Conservation (phyloP, 2,797 vertebrate species). For the Gymnothorax javanicus region DNA sequence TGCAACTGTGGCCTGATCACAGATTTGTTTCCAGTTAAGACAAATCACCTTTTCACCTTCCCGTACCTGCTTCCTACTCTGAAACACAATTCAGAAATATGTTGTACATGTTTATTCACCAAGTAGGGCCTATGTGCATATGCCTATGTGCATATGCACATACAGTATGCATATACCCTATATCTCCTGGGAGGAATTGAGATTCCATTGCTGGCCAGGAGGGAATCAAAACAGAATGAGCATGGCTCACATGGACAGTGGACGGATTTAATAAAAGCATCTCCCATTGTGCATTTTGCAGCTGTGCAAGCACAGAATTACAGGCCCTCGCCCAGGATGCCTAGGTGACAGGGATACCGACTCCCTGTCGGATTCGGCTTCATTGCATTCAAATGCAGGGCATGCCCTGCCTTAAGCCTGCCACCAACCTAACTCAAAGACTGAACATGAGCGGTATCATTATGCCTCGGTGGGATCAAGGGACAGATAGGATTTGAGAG, state of each 20-base stretch:
- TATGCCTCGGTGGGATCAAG: constrained; percentile 1
- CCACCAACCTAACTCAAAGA: constrained; percentile 1
- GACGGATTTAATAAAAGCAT: background rate
- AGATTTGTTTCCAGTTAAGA: background rate
- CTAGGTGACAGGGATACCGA: background rate
- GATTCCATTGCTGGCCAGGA: background rate
- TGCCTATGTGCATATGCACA: too few species aligned
- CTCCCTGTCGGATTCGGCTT: background rate
- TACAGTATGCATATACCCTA: background rate
- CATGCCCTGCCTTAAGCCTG: constrained; percentile 2
- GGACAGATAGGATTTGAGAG: background rate
- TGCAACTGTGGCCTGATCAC: background rate
- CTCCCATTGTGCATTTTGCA: background rate
- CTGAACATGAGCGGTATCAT: background rate
- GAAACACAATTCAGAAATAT: background rate
- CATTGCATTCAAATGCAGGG: background rate
- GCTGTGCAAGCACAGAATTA: background rate
- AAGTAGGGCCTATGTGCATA: too few species aligned
- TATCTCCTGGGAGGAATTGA: background rate
- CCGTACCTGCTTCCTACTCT: background rate
- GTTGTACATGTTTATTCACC: background rate
- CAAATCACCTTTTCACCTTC: background rate
- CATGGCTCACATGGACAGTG: background rate
- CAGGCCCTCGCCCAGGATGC: background rate
- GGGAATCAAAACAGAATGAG: background rate